Percentiles rank a stretch among this genome's conserved stretches.
Conservation (phyloP, 2,888 invertebrate genomes). For the Ophioninae sp. region DNA sequence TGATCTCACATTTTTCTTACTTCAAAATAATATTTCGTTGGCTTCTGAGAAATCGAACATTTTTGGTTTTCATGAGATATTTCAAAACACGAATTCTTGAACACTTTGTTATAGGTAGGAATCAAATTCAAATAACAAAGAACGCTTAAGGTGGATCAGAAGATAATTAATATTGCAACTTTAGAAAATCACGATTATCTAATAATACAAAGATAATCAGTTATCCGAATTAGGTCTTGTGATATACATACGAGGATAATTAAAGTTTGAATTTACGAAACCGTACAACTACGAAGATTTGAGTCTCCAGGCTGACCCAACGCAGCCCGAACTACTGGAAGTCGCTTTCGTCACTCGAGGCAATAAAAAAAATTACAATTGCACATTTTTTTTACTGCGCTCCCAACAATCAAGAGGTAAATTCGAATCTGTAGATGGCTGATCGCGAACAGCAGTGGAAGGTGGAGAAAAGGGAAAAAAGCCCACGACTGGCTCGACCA, state of each 20-base stretch:
- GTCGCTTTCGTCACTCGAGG: not conserved
- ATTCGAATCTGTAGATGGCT: not conserved
- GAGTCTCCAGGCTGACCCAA: not conserved
- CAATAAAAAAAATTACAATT: not conserved
- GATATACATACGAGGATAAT: not conserved
- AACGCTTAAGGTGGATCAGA: too few relatives aligned
- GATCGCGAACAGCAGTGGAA: not conserved
- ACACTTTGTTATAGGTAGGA: too few relatives aligned
- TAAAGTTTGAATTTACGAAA: not conserved
- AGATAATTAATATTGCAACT: too few relatives aligned
- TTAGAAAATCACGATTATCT: too few relatives aligned
- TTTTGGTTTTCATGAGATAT: too few relatives aligned
- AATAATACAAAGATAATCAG: too few relatives aligned
- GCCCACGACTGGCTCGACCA: constrained; percentile 13
- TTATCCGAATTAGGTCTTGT: not conserved
- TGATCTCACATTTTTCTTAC: too few relatives aligned
- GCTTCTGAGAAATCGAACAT: too few relatives aligned
- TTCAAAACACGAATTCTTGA: too few relatives aligned
- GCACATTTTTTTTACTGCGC: not conserved
- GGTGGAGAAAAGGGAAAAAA: not conserved
- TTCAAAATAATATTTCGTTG: too few relatives aligned
- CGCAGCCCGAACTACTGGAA: not conserved
- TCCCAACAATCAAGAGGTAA: not conserved
- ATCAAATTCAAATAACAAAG: too few relatives aligned
- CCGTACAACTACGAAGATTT: not conserved